Base-by-base conservation (phyloP, 2,888 invertebrate genomes). In the Agriopis marginaria region DNA sequence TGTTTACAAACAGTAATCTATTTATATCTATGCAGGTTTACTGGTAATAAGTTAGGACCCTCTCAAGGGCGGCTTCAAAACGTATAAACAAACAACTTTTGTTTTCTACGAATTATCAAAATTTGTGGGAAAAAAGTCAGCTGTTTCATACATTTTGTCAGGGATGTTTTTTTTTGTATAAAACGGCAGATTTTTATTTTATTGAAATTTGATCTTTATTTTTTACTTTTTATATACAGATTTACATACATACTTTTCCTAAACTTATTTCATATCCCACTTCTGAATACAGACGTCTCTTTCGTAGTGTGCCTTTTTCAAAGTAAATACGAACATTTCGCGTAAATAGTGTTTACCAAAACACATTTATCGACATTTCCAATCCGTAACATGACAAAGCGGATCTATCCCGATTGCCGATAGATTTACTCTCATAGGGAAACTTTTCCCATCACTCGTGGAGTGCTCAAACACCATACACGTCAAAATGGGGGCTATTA, bases 381-480 rank as follows among this genome's bases (percentile, higher is more conserved):
- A 14, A 59, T 42, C 50, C 44, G 11, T 10, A n/a, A 42, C 42
- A 44, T 61, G 60, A 61, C 54, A 64, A 69, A 64, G 51, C 42
- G 54, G 12, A 40, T 58, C 12, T 67, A 59, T 63, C 49, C 50
- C 60, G 55, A 7, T 14, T 60, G 40, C 12, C 60, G 51, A 12
- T 40, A 67, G 56, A 70, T 63, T 64, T 67, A 67, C 59, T 12
- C 54, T 59, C 39, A 58, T 50, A 53, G 49, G 32, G 11, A 68
- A 73, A 73, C 58, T 73, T 73, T 62, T 69, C 49, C 68, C 63
- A 71, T 73, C 68, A 65, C 40, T 67, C 64, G 56, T 8, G 40
- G 53, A 72, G 66, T 49, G 58, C 62, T 60, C 62, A 70, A 66
- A 62, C 54, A 70, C 53, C 51, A 63, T 62, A 49, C n/a, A 32